Evolutionary conservation across 1,140 invertebrate genomes (phyloP).

Genomic region (Camponotus vicinus): DNA sequence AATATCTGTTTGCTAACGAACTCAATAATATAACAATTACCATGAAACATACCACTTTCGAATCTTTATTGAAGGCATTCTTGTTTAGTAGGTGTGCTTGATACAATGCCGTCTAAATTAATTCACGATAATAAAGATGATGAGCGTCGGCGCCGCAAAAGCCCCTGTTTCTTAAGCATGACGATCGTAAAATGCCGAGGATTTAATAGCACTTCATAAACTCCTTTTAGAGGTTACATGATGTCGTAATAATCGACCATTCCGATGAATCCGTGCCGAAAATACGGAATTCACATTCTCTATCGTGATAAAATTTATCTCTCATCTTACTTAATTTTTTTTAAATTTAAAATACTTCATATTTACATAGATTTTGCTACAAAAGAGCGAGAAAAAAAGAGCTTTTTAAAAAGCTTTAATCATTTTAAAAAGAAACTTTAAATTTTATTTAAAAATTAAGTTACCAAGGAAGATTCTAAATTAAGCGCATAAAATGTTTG

Average conservation of each 20-base stretch:
- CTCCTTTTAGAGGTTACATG: constrained; percentile 53
- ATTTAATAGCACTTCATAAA: constrained; percentile 72
- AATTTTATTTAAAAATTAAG: constrained; percentile 32
- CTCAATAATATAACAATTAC: background rate
- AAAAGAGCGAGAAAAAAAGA: background rate
- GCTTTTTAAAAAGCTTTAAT: constrained; percentile 12
- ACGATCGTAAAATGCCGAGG: constrained; percentile 57
- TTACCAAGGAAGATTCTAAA: constrained; percentile 10
- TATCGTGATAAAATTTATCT: constrained; percentile 19
- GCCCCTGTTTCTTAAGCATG: constrained; percentile 36
- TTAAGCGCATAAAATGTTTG: constrained; percentile 24
- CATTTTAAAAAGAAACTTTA: constrained; percentile 8
- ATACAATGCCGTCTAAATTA: constrained; percentile 68
- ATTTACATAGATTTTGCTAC: background rate
- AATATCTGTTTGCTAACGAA: background rate
- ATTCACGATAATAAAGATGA: constrained; percentile 67
- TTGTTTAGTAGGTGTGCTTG: constrained; percentile 14
- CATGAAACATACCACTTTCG: background rate
- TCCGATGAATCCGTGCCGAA: constrained; percentile 33
- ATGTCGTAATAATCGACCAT: constrained; percentile 64
- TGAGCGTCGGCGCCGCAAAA: constrained; percentile 48
- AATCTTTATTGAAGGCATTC: constrained; percentile 47
- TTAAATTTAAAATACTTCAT: constrained; percentile 22
- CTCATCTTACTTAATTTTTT: background rate
- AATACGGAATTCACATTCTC: constrained; percentile 45